phyloP scores from a whole-genome alignment of 2,113 vertebrate genomes.

The Ptilonorhynchus violaceus region DNA sequence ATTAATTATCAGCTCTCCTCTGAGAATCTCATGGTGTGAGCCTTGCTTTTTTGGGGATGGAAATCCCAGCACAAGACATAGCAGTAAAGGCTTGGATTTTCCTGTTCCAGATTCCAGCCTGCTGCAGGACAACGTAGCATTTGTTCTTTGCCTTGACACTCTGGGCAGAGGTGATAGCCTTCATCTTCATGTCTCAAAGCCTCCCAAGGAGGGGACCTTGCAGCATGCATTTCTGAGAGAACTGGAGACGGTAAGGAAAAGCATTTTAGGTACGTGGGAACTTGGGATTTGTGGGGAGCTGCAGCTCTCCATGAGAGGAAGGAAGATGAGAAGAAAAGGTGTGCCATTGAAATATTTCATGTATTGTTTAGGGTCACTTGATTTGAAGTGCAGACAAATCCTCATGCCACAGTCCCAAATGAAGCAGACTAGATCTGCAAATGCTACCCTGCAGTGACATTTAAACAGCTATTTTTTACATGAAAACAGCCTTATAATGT shows the following conservation, averaged over 20 bases:
- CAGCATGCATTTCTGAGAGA: slow-evolving; percentile 89
- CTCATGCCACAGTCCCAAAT: neutral
- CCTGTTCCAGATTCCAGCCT: slow-evolving; percentile 88
- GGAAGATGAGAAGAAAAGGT: neutral
- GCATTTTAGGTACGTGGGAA: neutral
- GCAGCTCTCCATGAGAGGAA: neutral
- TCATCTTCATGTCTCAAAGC: slow-evolving; percentile 95
- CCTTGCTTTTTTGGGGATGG: neutral
- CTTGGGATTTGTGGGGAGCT: neutral
- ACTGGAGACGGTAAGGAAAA: slow-evolving; percentile 82
- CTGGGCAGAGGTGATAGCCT: slow-evolving; percentile 85
- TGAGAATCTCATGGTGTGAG: neutral
- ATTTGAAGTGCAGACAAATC: neutral
- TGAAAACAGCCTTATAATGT: neutral
- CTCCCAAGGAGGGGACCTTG: slow-evolving; percentile 91
- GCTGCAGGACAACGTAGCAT: slow-evolving; percentile 97
- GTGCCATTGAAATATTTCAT: neutral
- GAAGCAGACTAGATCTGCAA: neutral
- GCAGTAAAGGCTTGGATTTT: neutral
- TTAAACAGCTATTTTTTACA: neutral
- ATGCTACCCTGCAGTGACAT: neutral
- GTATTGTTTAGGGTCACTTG: neutral
- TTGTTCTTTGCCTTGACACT: slow-evolving; percentile 95
- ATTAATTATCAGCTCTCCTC: neutral
- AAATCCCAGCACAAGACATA: neutral